Percentiles rank a stretch among this genome's conserved stretches.
Conservation (phyloP, 1,140 invertebrate genomes). For the Magallana gigas region DNA sequence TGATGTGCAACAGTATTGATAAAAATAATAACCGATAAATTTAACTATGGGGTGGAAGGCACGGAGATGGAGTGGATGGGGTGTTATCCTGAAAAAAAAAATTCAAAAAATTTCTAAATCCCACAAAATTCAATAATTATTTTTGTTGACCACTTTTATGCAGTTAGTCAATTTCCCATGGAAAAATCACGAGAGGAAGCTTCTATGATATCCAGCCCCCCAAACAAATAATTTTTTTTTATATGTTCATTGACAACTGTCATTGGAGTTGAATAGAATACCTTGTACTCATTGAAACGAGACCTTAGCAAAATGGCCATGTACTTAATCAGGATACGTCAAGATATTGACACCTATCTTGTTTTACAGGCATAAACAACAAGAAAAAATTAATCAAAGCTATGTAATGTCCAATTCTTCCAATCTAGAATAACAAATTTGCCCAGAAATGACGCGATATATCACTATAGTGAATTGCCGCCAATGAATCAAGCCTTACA, state of each 20-base stretch:
- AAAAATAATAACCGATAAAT: no score
- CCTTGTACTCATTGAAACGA: constrained; percentile 19
- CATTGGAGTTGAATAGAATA: constrained; percentile 20
- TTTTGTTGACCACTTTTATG: no score
- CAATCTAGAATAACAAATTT: constrained; percentile 38
- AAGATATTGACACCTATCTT: constrained; percentile 27
- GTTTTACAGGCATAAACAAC: constrained; percentile 28
- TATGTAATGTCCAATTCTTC: constrained; percentile 19
- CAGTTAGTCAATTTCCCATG: no score
- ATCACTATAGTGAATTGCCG: constrained; percentile 14
- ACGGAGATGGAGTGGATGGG: no score
- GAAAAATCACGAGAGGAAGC: background rate
- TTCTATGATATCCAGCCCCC: background rate
- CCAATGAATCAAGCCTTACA: constrained; percentile 24
- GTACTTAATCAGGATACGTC: constrained; percentile 24
- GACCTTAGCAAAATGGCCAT: background rate
- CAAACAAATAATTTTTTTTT: background rate
- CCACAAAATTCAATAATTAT: no score
- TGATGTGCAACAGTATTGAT: no score
- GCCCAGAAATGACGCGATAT: constrained; percentile 36
- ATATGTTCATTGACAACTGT: background rate
- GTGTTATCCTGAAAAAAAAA: no score
- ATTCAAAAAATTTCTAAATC: no score
- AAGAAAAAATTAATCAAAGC: constrained; percentile 31
- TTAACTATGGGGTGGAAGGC: no score